These are phyloP conservation scores for Carcharodon carcharias DNA, from an alignment of 2,797 vertebrate species.

Conservation along the genomic window DNA sequence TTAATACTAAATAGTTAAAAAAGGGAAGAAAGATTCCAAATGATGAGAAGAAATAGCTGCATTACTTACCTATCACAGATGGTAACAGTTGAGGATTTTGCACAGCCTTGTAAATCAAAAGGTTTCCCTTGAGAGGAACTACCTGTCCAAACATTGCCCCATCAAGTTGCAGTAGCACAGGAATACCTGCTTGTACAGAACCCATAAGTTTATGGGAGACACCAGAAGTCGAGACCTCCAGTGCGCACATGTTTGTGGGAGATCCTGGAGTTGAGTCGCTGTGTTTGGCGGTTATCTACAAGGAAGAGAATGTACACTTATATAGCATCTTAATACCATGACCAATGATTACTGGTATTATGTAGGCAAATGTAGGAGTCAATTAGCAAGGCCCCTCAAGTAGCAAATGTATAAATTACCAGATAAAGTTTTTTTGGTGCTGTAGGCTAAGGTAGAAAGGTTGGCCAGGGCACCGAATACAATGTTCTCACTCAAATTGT, in stretches of 20 bases:
- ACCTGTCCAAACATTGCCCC: conserved; percentile 71
- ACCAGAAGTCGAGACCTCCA: conserved; percentile 54
- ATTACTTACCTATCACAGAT: conserved; percentile 63
- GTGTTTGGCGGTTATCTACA: conserved; percentile 68
- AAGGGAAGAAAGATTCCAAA: background rate
- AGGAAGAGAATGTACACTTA: background rate
- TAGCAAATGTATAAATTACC: background rate
- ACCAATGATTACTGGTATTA: background rate
- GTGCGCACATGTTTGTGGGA: conserved; percentile 46
- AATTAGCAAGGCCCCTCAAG: background rate
- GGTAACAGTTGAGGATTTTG: conserved; percentile 57
- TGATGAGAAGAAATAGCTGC: too few species aligned
- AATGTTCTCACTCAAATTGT: background rate
- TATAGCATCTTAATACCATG: background rate
- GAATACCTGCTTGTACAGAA: conserved; percentile 65
- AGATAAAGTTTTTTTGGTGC: background rate
- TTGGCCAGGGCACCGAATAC: background rate
- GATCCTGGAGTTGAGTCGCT: background rate
- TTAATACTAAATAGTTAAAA: background rate
- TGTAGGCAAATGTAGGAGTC: background rate
- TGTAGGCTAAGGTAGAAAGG: background rate
- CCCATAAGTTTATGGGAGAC: conserved; percentile 58
- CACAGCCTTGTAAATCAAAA: conserved; percentile 71
- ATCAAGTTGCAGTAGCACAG: conserved; percentile 64
- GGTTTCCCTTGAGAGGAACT: conserved; percentile 62